Evolutionary conservation across 2,797 vertebrate genomes (phyloP).

Genomic region (Sphenopsis melanotis): DNA sequence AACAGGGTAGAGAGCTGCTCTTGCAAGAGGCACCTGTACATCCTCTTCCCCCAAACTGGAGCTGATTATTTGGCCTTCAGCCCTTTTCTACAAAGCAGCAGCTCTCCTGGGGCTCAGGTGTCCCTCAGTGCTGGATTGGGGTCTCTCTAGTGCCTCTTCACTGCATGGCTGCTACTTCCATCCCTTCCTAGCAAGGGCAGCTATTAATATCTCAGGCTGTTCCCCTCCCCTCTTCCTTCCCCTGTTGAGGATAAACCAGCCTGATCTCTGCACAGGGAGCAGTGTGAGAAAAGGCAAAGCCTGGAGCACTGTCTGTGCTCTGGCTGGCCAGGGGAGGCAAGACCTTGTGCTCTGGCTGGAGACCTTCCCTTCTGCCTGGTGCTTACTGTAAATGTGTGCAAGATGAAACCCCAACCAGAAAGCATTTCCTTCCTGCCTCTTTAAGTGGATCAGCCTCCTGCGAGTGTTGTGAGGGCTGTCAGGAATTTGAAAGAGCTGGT

Average conservation of each 20-base stretch:
- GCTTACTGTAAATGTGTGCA: conserved; percentile 37
- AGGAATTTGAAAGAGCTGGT: not conserved
- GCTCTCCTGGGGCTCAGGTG: not conserved
- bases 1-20: not conserved
- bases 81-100: not conserved
- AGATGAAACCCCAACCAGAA: conserved; percentile 48
- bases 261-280: not conserved
- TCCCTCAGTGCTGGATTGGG: not conserved
- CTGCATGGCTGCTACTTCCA: not conserved
- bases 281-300: not conserved
- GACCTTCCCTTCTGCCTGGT: not conserved
- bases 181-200: not conserved
- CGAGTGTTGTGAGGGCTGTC: accelerated
- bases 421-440: conserved; percentile 57
- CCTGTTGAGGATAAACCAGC: not conserved
- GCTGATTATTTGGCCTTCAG: not conserved
- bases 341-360: not conserved
- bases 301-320: not conserved
- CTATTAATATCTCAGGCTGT: not conserved
- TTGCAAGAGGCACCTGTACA: not conserved
- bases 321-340: accelerated
- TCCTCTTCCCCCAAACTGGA: not conserved
- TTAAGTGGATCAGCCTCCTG: not conserved
- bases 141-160: not conserved
- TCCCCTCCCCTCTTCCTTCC: conserved; percentile 23